Evolutionary conservation across 2,797 vertebrate species (phyloP).

Genomic region (Octomys mimax): DNA sequence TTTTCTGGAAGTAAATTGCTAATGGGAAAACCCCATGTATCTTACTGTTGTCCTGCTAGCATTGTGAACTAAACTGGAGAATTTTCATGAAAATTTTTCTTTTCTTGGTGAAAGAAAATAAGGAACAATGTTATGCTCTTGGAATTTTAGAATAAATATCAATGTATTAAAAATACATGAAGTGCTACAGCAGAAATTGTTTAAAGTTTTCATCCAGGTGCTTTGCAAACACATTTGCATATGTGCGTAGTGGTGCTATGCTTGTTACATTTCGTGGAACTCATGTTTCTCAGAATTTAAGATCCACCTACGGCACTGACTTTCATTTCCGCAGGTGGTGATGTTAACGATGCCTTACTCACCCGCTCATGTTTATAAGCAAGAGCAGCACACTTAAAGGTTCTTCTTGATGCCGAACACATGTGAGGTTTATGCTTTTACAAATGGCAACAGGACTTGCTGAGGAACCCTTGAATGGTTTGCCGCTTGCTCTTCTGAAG

Average conservation of each 20-base stretch:
- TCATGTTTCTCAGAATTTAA: slow-evolving; percentile 26
- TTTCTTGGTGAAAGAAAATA: slow-evolving; percentile 58
- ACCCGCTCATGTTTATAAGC: slow-evolving; percentile 7
- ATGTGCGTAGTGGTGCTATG: neutral
- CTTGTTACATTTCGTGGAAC: neutral
- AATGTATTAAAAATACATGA: slow-evolving; percentile 24
- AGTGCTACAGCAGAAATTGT: neutral
- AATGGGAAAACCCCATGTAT: slow-evolving; percentile 16
- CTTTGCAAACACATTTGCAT: slow-evolving; percentile 31
- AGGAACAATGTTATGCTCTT: neutral
- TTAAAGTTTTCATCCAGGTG: neutral
- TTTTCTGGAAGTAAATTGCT: slow-evolving; percentile 57
- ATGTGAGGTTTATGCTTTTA: slow-evolving; percentile 35
- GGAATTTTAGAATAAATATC: neutral
- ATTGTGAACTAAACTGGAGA: slow-evolving; percentile 32
- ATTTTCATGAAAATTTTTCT: neutral
- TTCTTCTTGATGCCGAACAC: slow-evolving; percentile 42
- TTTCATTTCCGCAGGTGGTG: slow-evolving; percentile 58
- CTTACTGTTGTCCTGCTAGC: neutral
- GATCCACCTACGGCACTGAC: neutral
- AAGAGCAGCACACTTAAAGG: neutral
- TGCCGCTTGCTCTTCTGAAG: slow-evolving; percentile 50
- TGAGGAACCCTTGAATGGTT: neutral
- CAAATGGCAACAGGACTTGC: neutral
- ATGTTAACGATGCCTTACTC: neutral